phyloP scores from a whole-genome alignment of 2,113 vertebrate species.

The Heliornis fulica region DNA sequence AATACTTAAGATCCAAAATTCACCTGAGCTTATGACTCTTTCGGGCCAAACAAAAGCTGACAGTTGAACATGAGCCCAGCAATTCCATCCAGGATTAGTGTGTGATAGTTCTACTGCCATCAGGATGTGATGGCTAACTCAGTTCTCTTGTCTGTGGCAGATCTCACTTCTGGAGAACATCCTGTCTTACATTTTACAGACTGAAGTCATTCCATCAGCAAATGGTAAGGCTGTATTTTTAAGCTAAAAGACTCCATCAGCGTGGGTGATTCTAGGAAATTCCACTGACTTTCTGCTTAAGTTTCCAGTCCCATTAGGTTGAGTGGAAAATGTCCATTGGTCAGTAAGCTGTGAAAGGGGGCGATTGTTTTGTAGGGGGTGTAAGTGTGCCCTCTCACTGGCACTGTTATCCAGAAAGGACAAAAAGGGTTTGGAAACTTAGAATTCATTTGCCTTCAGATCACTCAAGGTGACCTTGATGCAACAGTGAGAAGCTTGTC shows the following conservation, averaged over 20 bases:
- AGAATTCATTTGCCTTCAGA: background rate
- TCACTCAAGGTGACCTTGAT: background rate
- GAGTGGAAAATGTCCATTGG: background rate
- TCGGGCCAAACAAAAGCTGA: background rate
- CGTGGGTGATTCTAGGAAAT: background rate
- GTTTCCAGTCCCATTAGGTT: background rate
- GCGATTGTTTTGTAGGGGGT: background rate
- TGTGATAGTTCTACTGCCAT: background rate
- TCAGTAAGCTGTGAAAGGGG: background rate
- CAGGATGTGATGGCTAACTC: background rate
- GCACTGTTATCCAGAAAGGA: background rate
- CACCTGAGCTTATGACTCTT: background rate
- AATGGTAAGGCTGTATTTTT: slow-evolving; percentile 66
- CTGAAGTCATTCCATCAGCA: slow-evolving; percentile 69
- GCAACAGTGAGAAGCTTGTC: background rate
- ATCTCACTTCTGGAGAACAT: slow-evolving; percentile 71
- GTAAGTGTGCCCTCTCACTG: background rate
- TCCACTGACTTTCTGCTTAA: background rate
- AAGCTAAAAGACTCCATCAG: background rate
- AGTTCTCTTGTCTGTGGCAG: slow-evolving; percentile 28
- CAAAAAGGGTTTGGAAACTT: background rate
- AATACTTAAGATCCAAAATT: background rate
- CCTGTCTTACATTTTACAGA: slow-evolving; percentile 73
- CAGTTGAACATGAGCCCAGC: background rate
- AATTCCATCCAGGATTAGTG: background rate